Base-by-base conservation (phyloP, 64 coral and sea anemone genomes). In the Anthopleura sola region DNA sequence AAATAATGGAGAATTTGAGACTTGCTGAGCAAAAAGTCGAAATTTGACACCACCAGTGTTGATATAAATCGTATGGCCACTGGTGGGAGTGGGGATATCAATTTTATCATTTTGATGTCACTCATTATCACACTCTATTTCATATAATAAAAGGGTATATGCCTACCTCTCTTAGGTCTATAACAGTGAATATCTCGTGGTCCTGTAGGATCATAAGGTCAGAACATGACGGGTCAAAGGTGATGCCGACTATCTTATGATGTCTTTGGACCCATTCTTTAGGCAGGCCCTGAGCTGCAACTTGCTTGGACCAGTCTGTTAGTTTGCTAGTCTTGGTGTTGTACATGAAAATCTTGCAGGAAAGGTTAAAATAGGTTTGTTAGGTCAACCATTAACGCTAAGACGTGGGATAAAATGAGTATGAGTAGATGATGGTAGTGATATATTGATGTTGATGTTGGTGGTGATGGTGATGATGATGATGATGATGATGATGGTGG, bases 241-340 rank as follows among this genome's bases (percentile, higher is more conserved):
- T 56, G 37, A 99, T 90, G 44, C 29, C 86, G 29, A 92, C 81
- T 15, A 99, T 92, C 91, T 99, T 94, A 29, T 37, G 57, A 19
- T 49, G 85, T 20, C 60, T 86, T 81, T 11, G 29, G 28, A 83
- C 86, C 97, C 97, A 99, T 48, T 99, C 82, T 75, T 85, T 89
- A 0, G 97, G 97, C 44, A 95, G 85, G 11, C 93, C 93, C 20
- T 89, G 79, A 36, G 89, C 55, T 11, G 31, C 37, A 3, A 84
- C 95, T 75, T 90, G 21, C 88, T 86, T 99, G 31, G 92, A 91
- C 97, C 97, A 99, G 7, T 94, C 80, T 23, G 92, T 95, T 74
- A 94, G 60, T 81, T 82, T 89, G 48, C 69, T 82, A 36, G 28
- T 36, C 16, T 89, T 81, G 26, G 90, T 91, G 29, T 90, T 64